These are phyloP conservation scores for Ectobius pallidus DNA, from an alignment of 2,888 invertebrate genomes.

Conservation along the genomic window DNA sequence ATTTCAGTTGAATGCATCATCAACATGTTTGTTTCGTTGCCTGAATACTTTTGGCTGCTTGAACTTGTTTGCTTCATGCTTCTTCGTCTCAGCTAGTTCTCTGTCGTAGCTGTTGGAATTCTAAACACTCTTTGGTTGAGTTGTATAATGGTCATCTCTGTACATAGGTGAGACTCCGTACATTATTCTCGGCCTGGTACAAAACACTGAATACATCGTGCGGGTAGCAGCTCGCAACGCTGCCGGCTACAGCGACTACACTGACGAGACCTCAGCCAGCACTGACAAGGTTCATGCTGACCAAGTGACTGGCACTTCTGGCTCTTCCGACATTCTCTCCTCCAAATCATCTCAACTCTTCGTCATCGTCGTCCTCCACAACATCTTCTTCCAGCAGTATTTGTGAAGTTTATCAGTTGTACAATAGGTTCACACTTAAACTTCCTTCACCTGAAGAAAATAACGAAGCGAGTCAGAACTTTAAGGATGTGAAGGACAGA, in stretches of 20 bases:
- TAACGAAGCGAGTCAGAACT: background rate
- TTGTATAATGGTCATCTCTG: too few species aligned
- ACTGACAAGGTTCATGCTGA: conserved; percentile 41
- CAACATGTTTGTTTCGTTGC: too few species aligned
- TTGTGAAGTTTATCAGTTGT: conserved; percentile 12
- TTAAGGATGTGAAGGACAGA: too few species aligned
- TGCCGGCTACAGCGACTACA: conserved; percentile 58
- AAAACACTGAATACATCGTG: conserved; percentile 60
- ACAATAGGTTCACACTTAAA: background rate
- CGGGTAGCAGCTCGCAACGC: conserved; percentile 62
- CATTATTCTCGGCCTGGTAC: conserved; percentile 56
- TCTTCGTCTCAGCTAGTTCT: too few species aligned
- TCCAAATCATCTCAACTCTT: conserved; percentile 7
- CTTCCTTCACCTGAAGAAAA: background rate
- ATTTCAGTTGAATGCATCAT: too few species aligned
- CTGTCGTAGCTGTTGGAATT: too few species aligned
- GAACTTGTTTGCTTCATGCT: too few species aligned
- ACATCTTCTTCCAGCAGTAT: background rate
- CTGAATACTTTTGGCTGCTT: too few species aligned
- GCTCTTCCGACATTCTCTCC: background rate
- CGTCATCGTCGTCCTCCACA: background rate
- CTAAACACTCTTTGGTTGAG: too few species aligned
- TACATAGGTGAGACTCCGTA: conserved; percentile 49
- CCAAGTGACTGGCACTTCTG: conserved; percentile 13
- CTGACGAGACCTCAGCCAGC: conserved; percentile 40